Base-by-base conservation (phyloP, 2,113 vertebrate species). In the Bubalus kerabau region DNA sequence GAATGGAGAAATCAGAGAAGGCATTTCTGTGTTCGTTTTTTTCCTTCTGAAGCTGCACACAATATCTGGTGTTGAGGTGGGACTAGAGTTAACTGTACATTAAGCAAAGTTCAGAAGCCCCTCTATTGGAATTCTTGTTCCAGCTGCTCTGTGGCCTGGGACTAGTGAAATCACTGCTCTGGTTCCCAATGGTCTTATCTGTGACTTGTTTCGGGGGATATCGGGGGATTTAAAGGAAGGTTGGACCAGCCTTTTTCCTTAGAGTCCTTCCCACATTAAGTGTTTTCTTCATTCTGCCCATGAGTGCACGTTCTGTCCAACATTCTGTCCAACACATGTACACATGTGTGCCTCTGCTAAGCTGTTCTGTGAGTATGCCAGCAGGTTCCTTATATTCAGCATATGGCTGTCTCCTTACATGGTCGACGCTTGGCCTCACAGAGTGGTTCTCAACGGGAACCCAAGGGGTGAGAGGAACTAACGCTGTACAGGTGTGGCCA, bases 271-370 rank as follows among this genome's bases (percentile, higher is more conserved):
- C 7, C 43, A 4, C 64, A n/a, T 92, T 48, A 86, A 40, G 10
- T 90, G 3, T 76, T 82, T 57, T 13, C 40, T 96, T 90, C 24
- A 3, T 6, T 59, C n/a, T 57, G 28, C 52, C 71, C 2, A 4
- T 12, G 57, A 52, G 30, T n/a, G 1, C 3, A 5, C 0, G 0
- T 40, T 71, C n/a, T 74, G 19, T 40, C n/a, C 67, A 71, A 23
- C n/a, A 6, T 6, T 71, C n/a, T 40, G n/a, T 40, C n/a, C 40
- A 32, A 30, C 10, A 24, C 40, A 2, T 19, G 17, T 11, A 8
- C 8, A 76, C 2, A 5, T 2, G 13, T 15, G 46, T 3, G 50
- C 13, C 59, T 30, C 46, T 2, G 0, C n/a, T 17, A 26, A 64
- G 57, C 91, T 91, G 19, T 81, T 78, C 13, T 1, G 3, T 87